phyloP scores from a whole-genome alignment of 2,888 invertebrate genomes.

The Catonia carolina region DNA sequence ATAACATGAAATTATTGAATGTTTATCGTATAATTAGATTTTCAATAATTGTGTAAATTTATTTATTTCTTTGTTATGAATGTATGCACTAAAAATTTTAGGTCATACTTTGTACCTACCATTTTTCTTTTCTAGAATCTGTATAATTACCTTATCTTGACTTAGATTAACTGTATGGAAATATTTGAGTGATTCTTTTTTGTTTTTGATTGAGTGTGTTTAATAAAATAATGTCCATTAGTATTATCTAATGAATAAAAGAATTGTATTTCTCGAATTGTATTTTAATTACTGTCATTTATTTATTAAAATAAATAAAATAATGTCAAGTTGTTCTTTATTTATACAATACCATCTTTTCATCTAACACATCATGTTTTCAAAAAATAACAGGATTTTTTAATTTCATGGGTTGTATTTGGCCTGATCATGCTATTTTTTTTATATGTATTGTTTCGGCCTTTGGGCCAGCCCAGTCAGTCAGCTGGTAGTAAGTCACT shows the following conservation, averaged over 20 bases:
- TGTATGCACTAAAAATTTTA: neutral
- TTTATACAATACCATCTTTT: neutral
- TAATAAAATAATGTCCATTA: slow-evolving; percentile 32
- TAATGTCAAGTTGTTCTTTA: slow-evolving; percentile 1
- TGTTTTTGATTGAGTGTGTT: slow-evolving; percentile 22
- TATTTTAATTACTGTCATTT: slow-evolving; percentile 36
- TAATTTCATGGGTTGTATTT: too few species aligned
- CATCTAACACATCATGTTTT: too few species aligned
- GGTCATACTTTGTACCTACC: slow-evolving; percentile 11
- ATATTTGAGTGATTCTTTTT: slow-evolving; percentile 15
- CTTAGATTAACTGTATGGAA: slow-evolving; percentile 17
- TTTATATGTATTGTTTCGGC: too few species aligned
- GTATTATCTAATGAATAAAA: slow-evolving; percentile 32
- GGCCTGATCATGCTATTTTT: too few species aligned
- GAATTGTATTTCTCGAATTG: slow-evolving; percentile 34
- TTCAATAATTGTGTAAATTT: too few species aligned
- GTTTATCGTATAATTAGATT: too few species aligned
- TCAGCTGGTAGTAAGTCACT: too few species aligned
- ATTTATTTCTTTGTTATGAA: too few species aligned
- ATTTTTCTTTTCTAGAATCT: slow-evolving; percentile 23
- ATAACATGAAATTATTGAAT: too few species aligned
- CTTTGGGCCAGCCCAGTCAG: too few species aligned
- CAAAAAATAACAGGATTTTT: too few species aligned
- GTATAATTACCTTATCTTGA: slow-evolving; percentile 21
- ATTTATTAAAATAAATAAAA: slow-evolving; percentile 33